phyloP scores from a whole-genome alignment of 2,113 vertebrate genomes.

The Bos javanicus region DNA sequence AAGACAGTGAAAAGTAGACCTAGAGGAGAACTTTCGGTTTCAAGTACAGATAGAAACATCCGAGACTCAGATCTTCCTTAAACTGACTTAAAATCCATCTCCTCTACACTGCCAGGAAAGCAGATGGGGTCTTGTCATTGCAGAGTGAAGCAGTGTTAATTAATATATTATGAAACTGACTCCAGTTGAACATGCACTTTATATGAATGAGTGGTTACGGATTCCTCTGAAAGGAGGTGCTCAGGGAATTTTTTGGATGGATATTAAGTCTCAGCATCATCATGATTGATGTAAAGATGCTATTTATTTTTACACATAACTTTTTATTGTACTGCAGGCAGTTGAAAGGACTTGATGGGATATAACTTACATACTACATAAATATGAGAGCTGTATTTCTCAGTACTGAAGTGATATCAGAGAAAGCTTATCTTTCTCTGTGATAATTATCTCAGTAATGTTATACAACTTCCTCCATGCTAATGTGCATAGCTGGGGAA shows the following conservation, averaged over 20 bases:
- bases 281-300: slow-evolving; percentile 4
- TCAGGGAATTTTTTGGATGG: slow-evolving; percentile 51
- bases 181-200: slow-evolving; percentile 59
- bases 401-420: not conserved
- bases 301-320: slow-evolving; percentile 52
- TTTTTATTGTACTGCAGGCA: not conserved
- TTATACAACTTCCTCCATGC: not conserved
- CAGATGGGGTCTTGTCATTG: slow-evolving; percentile 75
- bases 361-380: not conserved
- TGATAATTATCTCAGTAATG: not conserved
- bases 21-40: not conserved
- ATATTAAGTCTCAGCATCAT: not conserved
- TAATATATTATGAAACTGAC: slow-evolving; percentile 69
- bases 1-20: not conserved
- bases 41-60: slow-evolving; percentile 43
- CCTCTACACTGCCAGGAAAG: slow-evolving; percentile 51
- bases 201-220: slow-evolving; percentile 55
- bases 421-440: not conserved
- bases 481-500: not conserved
- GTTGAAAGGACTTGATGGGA: not conserved
- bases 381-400: not conserved
- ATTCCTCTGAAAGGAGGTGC: slow-evolving; percentile 59
- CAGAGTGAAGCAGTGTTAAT: slow-evolving; percentile 73
- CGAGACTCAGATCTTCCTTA: not conserved
- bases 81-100: slow-evolving; percentile 16